Conservation (phyloP, 2,888 invertebrate genomes). For the Drosophila neotestacea region DNA sequence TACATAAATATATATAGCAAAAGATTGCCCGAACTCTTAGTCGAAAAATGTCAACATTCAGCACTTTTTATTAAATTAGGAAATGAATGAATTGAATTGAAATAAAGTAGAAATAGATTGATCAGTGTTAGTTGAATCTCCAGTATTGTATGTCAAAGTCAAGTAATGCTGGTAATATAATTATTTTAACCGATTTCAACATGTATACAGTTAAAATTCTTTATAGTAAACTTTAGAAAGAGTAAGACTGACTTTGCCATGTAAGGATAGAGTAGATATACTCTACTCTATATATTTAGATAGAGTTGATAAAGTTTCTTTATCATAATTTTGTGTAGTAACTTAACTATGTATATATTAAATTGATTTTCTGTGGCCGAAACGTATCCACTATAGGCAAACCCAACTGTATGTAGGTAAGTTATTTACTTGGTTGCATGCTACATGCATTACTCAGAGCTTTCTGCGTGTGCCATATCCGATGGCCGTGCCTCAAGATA, state of each 20-base stretch:
- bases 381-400: neutral
- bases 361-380: neutral
- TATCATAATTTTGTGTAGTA: no score
- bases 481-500: slow-evolving; percentile 46
- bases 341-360: neutral
- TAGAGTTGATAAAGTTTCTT: no score
- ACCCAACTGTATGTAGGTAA: neutral
- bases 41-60: no score
- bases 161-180: neutral
- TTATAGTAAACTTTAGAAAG: neutral
- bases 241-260: no score
- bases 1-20: no score
- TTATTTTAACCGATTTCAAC: neutral
- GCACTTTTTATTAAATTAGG: no score
- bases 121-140: neutral
- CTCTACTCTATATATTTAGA: no score
- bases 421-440: slow-evolving; percentile 33
- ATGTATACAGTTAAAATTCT: neutral
- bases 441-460: slow-evolving; percentile 54
- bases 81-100: no score
- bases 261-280: no score
- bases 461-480: slow-evolving; percentile 52
- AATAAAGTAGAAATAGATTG: neutral
- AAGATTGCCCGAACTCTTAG: no score
- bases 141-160: neutral